Base-by-base conservation (phyloP, 2,888 invertebrate species). In the Mamestra brassicae region DNA sequence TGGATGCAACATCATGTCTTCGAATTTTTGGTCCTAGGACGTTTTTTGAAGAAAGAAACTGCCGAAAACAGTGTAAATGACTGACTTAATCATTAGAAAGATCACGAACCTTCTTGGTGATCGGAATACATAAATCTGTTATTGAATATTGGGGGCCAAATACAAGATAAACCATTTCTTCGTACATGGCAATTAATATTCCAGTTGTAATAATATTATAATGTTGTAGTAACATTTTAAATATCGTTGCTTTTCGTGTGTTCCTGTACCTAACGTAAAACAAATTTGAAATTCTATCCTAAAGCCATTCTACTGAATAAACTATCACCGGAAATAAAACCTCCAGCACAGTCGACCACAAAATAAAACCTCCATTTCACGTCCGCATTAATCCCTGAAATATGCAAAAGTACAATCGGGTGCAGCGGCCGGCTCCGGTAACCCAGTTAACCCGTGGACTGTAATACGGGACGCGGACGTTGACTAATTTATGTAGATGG, bases 391-490 rank as follows among this genome's bases (percentile, higher is more conserved):
- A 64, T 75, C 61, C 71, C 73, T 82, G 78, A 76, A 82, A 83
- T 85, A 80, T 85, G 72, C 70, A 80, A 55, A 50, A 75, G 57
- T 75, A 67, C 65, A 62, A 36, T 57, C 81, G 74, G 69, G 76
- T 78, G 79, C 78, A 78, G 65, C 69, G 71, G 74, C 62, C 80
- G 76, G 60, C 67, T 75, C 69, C 76, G 75, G 65, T 86, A 88
- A 87, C 87, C 88, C 68, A 89, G 81, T 84, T 88, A 84, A 65
- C 71, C 76, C 63, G 70, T 82, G 79, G 75, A 71, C 83, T 77
- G 85, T 83, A 26, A 79, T 57, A 81, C 79, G 70, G 80, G 76
- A 70, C 81, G 76, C 60, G 80, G 69, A 76, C 83, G 77, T 71
- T 72, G 76, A 78, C 78, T 83, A 71, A 58, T 63, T 69, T 73